Evolutionary conservation across 2,113 vertebrate genomes (phyloP), one percentile per base, ranked within the genome.

Genomic region (Ceuthmochares aereus): DNA sequence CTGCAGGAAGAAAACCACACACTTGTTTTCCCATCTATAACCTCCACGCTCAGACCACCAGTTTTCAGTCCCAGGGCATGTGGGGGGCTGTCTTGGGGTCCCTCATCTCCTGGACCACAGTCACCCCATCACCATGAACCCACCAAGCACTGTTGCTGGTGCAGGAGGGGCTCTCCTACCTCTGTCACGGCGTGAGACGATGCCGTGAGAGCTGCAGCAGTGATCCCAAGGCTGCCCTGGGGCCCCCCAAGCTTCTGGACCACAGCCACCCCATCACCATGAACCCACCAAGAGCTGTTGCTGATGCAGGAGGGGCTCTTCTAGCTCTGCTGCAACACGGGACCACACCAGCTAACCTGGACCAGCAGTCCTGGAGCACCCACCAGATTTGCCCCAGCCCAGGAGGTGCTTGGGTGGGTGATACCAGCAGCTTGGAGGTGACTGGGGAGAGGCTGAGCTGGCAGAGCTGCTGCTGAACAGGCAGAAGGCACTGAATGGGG

Each of bases 391-490:
- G 21, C 34, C 30, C 63, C 68, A 37, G 72, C 27, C 16, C 77
- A 10, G 42, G 30, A 77, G 55, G 19, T 13, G 59, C 36, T 29
- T 55, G 30, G 12, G 1, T 11, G 58, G 19, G 73, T 63, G 77
- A 54, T 63, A 52, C 43, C 45, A 22, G 40, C 0, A 0, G 19
- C 1, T 0, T 3, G 26, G 40, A 60, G 62, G 22, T 59, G 62
- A 14, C 52, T 0, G 32, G 15, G 26, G 20, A 42, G 36, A 58
- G 43, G 59, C 49, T 89, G 86, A 73, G 7, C 34, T n/a, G 74
- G 13, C 0, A 3, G 26, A 7, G 36, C 10, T 13, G 30, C 3
- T 8, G 19, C 66, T 60, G 30, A 25, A 60, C 16, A 43, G 43
- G 17, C 32, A 52, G 32, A 40, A 22, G 23, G 56, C 59, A 14